Conservation (phyloP, 2,113 vertebrate species). For the Vicugna pacos region DNA sequence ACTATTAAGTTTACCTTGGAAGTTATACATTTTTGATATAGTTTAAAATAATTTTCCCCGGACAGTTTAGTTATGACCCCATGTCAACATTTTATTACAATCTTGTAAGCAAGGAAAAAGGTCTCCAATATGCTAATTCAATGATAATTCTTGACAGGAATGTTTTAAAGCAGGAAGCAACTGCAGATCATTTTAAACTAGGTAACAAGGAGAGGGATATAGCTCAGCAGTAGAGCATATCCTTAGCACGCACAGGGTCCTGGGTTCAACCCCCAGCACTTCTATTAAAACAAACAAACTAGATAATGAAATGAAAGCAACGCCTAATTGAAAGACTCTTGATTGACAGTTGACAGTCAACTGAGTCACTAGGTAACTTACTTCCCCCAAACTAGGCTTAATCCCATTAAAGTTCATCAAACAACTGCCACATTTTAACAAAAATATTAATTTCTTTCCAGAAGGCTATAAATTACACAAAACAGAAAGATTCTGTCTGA, state of each 20-base stretch:
- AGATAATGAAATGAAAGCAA: neutral
- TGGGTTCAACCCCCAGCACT: too few species aligned
- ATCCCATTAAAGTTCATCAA: neutral
- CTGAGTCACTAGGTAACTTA: neutral
- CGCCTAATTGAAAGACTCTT: neutral
- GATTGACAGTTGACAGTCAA: neutral
- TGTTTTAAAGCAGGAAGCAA: neutral
- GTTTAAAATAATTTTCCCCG: neutral
- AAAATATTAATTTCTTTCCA: slow-evolving; percentile 26
- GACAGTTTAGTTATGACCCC: neutral
- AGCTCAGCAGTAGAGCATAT: too few species aligned
- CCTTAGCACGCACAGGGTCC: too few species aligned
- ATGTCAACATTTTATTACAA: neutral
- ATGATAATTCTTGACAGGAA: neutral
- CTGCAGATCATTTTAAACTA: neutral
- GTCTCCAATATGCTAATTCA: neutral
- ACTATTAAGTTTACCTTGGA: neutral
- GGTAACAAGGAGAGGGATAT: neutral
- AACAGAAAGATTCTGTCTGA: neutral
- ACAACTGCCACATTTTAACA: slow-evolving; percentile 16
- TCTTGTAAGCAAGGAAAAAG: neutral
- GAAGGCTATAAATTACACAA: neutral
- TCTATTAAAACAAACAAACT: too few species aligned
- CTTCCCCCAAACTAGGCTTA: neutral
- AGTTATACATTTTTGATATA: neutral